Base-by-base conservation (phyloP, 1,140 invertebrate genomes). In the Agraylea sexmaculata region DNA sequence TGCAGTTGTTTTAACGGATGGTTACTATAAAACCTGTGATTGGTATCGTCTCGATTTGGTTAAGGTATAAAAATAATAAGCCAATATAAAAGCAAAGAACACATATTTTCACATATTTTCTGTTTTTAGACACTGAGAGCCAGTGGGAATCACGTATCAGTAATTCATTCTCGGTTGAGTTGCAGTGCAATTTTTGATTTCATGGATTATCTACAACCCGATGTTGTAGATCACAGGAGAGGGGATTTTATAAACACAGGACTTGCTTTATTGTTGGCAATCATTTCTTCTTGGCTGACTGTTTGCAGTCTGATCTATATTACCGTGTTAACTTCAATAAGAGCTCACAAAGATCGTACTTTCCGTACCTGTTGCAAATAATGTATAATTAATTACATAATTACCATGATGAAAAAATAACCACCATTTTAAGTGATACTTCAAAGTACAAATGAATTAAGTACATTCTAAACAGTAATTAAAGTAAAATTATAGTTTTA, bases 121-220 rank as follows among this genome's bases (percentile, higher is more conserved):
- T 35, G 29, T 23, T 58, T 59, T 2, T 53, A 75, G 71, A 59
- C 69, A 44, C 52, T 72, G 1, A 62, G 63, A 42, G 71, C 70
- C 0, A 59, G 64, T 25, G 74, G 73, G 15, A 67, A 72, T 27
- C 67, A 74, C 43, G 72, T 71, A 2, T 64, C 65, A 1, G 71
- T 70, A 11, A 75, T 83, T 42, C 69, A 75, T 46, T 69, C 71
- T 8, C 68, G 79, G 16, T 52, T 83, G 0, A 58, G 63, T 2
- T 83, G 80, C 51, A 68, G 68, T 21, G 71, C 78, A 0, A 69
- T 81, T 29, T 73, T 74, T 28, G 80, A 83, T 58, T 82, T 76
- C 49, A 77, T 83, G 75, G 80, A 83, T 53, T 83, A 79, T 47
- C 50, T 82, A 25, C 72, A 78, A 28, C 69, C 71, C 5, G 71